phyloP scores from a whole-genome alignment of 2,113 vertebrate genomes.

The Danionella cerebrum region DNA sequence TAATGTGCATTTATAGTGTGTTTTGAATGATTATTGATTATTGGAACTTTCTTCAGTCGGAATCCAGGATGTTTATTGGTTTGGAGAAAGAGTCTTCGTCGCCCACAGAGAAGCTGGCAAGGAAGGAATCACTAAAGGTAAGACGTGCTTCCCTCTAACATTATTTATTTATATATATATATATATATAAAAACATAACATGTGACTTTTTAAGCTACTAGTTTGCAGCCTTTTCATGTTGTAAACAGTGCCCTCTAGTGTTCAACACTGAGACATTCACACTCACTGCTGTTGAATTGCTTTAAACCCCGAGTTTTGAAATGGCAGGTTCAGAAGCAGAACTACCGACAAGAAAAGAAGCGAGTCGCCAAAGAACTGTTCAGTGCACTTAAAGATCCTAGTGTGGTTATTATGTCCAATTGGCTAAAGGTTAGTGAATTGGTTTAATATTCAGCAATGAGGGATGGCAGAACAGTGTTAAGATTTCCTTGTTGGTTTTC shows the following conservation, averaged over 20 bases:
- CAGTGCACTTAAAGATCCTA: slow-evolving; percentile 88
- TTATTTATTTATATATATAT: no score
- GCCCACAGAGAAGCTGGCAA: slow-evolving; percentile 78
- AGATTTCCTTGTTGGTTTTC: not conserved
- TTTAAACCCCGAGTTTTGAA: slow-evolving; percentile 1
- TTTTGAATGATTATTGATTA: not conserved
- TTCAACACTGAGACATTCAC: not conserved
- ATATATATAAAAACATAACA: no score
- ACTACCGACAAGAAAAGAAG: slow-evolving; percentile 93
- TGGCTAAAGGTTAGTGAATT: slow-evolving; percentile 77
- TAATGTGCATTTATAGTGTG: not conserved
- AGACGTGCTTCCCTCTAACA: slow-evolving; percentile 18
- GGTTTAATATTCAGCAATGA: not conserved
- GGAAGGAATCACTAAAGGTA: slow-evolving; percentile 93
- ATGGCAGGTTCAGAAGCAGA: slow-evolving; percentile 87
- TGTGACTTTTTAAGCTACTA: no score
- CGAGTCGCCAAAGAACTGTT: slow-evolving; percentile 85
- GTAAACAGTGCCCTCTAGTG: not conserved
- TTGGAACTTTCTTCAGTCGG: slow-evolving; percentile 52
- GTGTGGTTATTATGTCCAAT: slow-evolving; percentile 89
- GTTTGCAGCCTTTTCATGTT: not conserved
- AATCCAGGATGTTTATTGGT: slow-evolving; percentile 83
- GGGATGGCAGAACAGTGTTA: not conserved
- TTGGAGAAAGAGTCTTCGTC: slow-evolving; percentile 82
- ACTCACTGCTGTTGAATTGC: not conserved